Evolutionary conservation across 2,888 invertebrate genomes (phyloP).

Genomic region (Melanchra persicariae): DNA sequence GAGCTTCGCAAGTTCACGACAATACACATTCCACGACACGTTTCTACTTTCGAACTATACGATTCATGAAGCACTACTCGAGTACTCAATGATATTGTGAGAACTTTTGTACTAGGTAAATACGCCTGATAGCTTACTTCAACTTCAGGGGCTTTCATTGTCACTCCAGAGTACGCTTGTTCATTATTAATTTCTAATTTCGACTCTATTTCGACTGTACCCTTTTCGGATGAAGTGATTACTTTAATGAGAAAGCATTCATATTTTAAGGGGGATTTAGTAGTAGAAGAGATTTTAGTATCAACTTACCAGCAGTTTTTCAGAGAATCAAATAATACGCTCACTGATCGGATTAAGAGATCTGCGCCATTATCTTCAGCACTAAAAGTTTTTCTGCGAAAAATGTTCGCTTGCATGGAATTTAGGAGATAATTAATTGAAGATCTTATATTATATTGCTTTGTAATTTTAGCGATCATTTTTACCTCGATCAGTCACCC

Average conservation of each 20-base stretch:
- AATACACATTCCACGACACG: constrained; percentile 53
- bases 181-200: constrained; percentile 51
- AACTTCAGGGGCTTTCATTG: constrained; percentile 33
- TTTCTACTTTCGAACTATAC: constrained; percentile 40
- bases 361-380: constrained; percentile 23
- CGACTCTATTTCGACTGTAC: constrained; percentile 46
- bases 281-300: constrained; percentile 7
- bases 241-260: constrained; percentile 46
- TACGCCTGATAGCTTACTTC: constrained; percentile 28
- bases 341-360: constrained; percentile 38
- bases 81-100: constrained; percentile 46
- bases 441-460: constrained; percentile 21
- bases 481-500: neutral
- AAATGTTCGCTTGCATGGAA: constrained; percentile 3
- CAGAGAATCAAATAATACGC: constrained; percentile 14
- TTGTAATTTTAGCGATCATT: constrained; percentile 11
- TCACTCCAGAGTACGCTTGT: constrained; percentile 17
- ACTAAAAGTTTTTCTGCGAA: neutral
- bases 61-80: constrained; percentile 32
- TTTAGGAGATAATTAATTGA: constrained; percentile 22
- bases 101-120: constrained; percentile 11
- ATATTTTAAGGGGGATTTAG: constrained; percentile 44
- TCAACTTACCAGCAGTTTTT: constrained; percentile 24
- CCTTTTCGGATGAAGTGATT: constrained; percentile 44
- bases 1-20: constrained; percentile 58